Evolutionary conservation across 2,113 vertebrate genomes (phyloP).

Genomic region (Alosa alosa): DNA sequence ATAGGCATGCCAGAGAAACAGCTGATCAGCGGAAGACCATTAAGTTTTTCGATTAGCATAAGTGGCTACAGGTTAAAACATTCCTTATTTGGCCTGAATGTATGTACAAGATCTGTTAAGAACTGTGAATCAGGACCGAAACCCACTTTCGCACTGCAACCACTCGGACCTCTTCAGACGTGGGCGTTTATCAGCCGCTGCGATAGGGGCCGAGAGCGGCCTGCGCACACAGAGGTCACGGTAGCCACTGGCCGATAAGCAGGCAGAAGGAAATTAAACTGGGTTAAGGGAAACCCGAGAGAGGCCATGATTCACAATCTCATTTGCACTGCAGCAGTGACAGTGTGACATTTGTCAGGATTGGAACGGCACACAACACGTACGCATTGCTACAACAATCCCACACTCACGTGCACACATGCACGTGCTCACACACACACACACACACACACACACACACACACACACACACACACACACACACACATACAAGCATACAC

Average conservation of each 20-base stretch:
- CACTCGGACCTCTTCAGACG: neutral
- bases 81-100: neutral
- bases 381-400: neutral
- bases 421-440: neutral
- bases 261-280: neutral
- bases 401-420: neutral
- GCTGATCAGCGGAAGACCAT: neutral
- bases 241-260: neutral
- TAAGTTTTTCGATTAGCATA: neutral
- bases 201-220: too few relatives aligned
- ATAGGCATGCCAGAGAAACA: too few relatives aligned
- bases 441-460: constrained; percentile 14
- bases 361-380: neutral
- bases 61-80: too few relatives aligned
- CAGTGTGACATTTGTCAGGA: neutral
- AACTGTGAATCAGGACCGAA: neutral
- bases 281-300: neutral
- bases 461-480: neutral
- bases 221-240: neutral
- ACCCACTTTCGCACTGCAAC: neutral
- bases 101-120: neutral
- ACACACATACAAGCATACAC: constrained; percentile 23
- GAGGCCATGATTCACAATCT: neutral
- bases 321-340: neutral
- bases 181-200: neutral